These are phyloP conservation scores for Leptogaster cylindrica DNA, from an alignment of 2,888 invertebrate genomes.

Conservation along the genomic window DNA sequence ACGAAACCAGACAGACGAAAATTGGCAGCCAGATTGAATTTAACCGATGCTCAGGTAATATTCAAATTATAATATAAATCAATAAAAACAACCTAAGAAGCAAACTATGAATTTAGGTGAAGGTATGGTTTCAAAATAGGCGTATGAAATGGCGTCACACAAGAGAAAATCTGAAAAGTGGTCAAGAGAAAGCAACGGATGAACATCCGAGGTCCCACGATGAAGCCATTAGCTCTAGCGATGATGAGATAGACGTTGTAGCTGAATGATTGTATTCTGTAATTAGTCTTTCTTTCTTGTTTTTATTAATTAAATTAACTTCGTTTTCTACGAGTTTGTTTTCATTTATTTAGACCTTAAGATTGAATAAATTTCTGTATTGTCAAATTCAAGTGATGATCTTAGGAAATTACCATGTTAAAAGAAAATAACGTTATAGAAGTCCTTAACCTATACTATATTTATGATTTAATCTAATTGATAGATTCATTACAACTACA, in stretches of 20 bases:
- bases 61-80: slow-evolving; percentile 21
- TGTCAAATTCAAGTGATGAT: too few species aligned
- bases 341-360: too few species aligned
- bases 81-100: not conserved
- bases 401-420: too few species aligned
- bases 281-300: slow-evolving; percentile 8
- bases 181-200: slow-evolving; percentile 56
- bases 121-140: slow-evolving; percentile 91
- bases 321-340: slow-evolving; percentile 17
- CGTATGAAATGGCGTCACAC: slow-evolving; percentile 90
- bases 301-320: slow-evolving; percentile 14
- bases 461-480: too few species aligned
- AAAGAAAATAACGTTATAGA: too few species aligned
- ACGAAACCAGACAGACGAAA: slow-evolving; percentile 93
- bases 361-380: too few species aligned
- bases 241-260: slow-evolving; percentile 50
- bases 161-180: slow-evolving; percentile 66
- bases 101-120: slow-evolving; percentile 67
- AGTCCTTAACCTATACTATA: too few species aligned
- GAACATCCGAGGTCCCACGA: slow-evolving; percentile 39
- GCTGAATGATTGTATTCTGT: slow-evolving; percentile 45
- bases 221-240: slow-evolving; percentile 44
- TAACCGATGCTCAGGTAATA: slow-evolving; percentile 89
- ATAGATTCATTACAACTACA: too few species aligned
- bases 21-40: slow-evolving; percentile 86